Evolutionary conservation across 2,888 invertebrate species (phyloP), one percentile per base, ranked within the genome.

Genomic region (Erebia aethiops): DNA sequence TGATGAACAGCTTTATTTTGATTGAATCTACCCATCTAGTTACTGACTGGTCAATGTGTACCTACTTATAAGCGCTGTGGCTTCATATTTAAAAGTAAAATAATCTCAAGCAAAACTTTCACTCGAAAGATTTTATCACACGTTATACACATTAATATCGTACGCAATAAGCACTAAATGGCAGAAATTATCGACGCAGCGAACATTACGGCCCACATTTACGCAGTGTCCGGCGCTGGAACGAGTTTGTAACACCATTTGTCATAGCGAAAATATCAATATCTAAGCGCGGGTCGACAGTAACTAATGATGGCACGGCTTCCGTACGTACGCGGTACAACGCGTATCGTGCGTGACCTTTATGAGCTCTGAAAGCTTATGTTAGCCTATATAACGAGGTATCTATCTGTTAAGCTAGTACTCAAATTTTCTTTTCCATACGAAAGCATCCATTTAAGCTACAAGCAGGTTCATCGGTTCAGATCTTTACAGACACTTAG

Each of bases 201-300:
- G 65, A 35, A 60, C 60, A 56, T 67, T 67, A 69, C 69, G 69
- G 73, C 71, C 73, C 66, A 73, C 60, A 73, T 73, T 64, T 67
- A 71, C 63, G 67, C 41, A 63, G 62, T 70, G 72, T 74, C 72
- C 72, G 65, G 68, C 54, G 71, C 43, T 63, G 79, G 80, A 80
- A 80, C 80, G 81, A 84, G 83, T 83, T 84, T 73, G 78, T 75
- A 75, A 79, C 77, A 81, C 79, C 83, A 87, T 91, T 90, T 88
- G 87, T 91, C 89, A 90, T 83, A 74, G 81, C 81, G 81, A 79
- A 86, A 89, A 89, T 90, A 91, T 90, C 90, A 90, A 91, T 90
- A 90, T 87, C 82, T 85, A 75, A 82, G 75, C 71, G 74, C 72
- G 76, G 80, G 83, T 75, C 83, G 90, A 90, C 90, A 87, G 83